Evolutionary conservation across 1,140 invertebrate genomes (phyloP), one percentile per base, ranked within the genome.

Genomic region (Lepidurus arcticus): DNA sequence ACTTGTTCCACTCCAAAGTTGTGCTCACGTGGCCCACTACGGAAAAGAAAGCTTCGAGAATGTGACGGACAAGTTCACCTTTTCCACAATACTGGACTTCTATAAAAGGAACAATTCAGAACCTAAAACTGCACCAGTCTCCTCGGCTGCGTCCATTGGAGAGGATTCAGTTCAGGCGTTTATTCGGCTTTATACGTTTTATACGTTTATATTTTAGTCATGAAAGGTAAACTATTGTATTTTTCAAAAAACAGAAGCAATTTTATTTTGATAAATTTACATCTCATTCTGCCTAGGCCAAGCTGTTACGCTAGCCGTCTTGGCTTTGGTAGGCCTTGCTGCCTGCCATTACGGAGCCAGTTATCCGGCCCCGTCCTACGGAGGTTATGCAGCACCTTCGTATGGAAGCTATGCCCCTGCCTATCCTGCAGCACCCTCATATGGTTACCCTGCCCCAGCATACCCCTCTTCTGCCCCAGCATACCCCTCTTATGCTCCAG

Each of bases 381-480:
- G 53, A 13, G 53, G 53, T 7, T 65, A 65, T 65, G 16, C 53
- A 13, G n/a, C 53, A 65, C 53, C 53, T n/a, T 65, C 53, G 9
- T 65, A 65, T 21, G 53, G 53, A 65, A 21, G 53, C 53, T 16
- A 65, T 65, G 53, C 53, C 53, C 53, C 53, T 47, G 45, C 45
- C 16, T 47, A 47, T 47, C 45, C 45, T 65, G 53, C 53, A 34
- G 34, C 34, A 65, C 53, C 53, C 21, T 65, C 53, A 4, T 65
- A 65, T 21, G 53, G 53, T n/a, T 65, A 65, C 13, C 21, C 53
- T 16, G 53, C 53, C 21, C 53, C 53, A 21, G 53, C 53, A 65
- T 65, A 65, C 21, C 53, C 53, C 7, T 65, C 53, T 7, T 65
- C n/a, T 21, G 11, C 47, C 21, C 47, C 47, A 10, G 47, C 47